Base-by-base conservation (phyloP, 2,797 vertebrate species). In the Leptoclinus maculatus region DNA sequence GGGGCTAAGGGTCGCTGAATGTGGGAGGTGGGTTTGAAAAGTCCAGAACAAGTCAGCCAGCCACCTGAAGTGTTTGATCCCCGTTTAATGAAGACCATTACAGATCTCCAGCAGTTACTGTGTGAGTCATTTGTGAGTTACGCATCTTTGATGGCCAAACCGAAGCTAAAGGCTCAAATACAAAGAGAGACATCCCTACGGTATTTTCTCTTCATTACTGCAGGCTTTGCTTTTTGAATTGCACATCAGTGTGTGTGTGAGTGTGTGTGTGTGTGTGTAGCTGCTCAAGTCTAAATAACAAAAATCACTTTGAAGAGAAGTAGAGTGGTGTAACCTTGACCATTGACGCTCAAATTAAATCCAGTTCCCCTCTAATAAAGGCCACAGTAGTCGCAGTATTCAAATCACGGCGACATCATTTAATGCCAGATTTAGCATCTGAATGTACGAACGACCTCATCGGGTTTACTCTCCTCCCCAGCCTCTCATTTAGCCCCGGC, bases 401-500 rank as follows among this genome's bases (percentile, higher is more conserved):
- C 23, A 58, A 41, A 68, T 70, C 54, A 51, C 12, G 23, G 29
- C 27, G 43, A 23, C 57, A 69, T 69, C 12, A 57, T 63, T 58
- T 71, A 16, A 51, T 7, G 56, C 57, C 66, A 62, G 47, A 54
- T 54, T 79, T 53, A 47, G 25, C 29, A 67, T 69, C 17, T 70
- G 32, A 66, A 66, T 58, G 21, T 45, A 13, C 13, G 27, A 57
- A 13, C 13, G 32, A 57, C 49, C n/a, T 56, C 36, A 17, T 3
- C 10, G 23, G 11, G 2, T 66, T 70, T 69, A 53, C 71, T 72
- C 66, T 23, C 11, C 67, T 68, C 38, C 59, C 65, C 64, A 39
- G 62, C 45, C 70, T 66, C 66, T 83, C 63, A 53, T 88, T 87
- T 73, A 80, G 79, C 78, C 77, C 45, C 66, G 12, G 25, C 68